These are phyloP conservation scores for Parazoanthus darwini DNA, from an alignment of 92 coral and sea anemone species.

Conservation along the genomic window DNA sequence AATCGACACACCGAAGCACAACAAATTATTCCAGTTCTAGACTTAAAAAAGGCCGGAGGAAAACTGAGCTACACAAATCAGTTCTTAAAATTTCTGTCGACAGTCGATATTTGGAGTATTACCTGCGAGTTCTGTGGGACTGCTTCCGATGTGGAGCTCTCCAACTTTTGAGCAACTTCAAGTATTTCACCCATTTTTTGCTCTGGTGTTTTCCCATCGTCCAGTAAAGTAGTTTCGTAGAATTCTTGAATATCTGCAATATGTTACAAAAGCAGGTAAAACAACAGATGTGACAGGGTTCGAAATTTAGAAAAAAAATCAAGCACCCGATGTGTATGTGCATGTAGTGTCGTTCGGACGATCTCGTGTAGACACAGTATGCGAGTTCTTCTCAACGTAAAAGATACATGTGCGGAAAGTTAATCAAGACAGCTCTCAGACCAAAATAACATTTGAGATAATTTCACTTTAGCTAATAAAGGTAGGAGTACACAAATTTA, in stretches of 20 bases:
- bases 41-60: not conserved
- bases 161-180: slow-evolving; percentile 89
- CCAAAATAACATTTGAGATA: not conserved
- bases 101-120: not conserved
- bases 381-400: not conserved
- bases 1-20: not conserved
- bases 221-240: slow-evolving; percentile 89
- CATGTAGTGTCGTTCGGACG: not conserved
- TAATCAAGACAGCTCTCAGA: not conserved
- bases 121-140: slow-evolving; percentile 36
- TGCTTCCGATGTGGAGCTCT: slow-evolving; percentile 43
- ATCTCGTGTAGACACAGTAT: not conserved
- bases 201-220: slow-evolving; percentile 83
- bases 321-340: not conserved
- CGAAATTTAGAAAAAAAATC: not conserved
- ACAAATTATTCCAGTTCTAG: not conserved
- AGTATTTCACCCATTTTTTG: slow-evolving; percentile 80
- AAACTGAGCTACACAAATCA: not conserved
- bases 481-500: not conserved
- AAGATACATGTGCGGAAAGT: not conserved
- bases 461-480: not conserved
- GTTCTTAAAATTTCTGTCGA: not conserved
- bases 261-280: not conserved
- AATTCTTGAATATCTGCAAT: slow-evolving; percentile 92
- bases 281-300: slow-evolving; percentile 8